Percentiles rank a stretch among this genome's conserved stretches.
Evolutionary conservation across 2,797 vertebrate species (phyloP).

Genomic region (Labeo calbasu): DNA sequence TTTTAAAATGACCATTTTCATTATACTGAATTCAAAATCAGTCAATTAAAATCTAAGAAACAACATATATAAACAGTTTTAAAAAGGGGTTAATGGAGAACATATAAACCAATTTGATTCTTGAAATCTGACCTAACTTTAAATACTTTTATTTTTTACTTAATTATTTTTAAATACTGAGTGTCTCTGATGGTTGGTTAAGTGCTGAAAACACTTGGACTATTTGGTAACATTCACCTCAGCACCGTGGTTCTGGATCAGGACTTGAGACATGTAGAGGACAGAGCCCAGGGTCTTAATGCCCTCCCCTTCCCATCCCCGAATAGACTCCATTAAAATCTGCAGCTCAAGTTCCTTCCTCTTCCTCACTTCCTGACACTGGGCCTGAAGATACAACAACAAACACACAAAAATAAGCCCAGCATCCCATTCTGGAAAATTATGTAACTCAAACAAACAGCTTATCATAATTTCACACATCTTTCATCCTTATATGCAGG

Average conservation of each 20-base stretch:
- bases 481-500: background rate
- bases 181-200: background rate
- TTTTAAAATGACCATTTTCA: background rate
- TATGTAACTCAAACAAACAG: background rate
- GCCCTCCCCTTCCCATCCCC: conserved; percentile 96
- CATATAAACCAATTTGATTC: background rate
- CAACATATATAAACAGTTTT: background rate
- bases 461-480: conserved; percentile 1
- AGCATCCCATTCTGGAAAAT: background rate
- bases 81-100: background rate
- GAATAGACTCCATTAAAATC: conserved; percentile 94
- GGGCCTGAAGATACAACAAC: conserved; percentile 76
- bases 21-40: background rate
- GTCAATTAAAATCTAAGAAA: background rate
- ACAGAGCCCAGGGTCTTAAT: conserved; percentile 92
- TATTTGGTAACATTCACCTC: conserved; percentile 80
- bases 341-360: conserved; percentile 96
- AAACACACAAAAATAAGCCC: conserved; percentile 12
- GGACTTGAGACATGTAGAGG: conserved; percentile 94
- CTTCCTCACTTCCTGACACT: conserved; percentile 97
- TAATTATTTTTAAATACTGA: background rate
- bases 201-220: background rate
- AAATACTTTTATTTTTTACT: too few relatives aligned
- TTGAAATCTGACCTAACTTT: background rate
- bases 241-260: conserved; percentile 90